These are phyloP conservation scores for Craseonycteris thonglongyai DNA, from an alignment of 2,113 vertebrate species.

Conservation along the genomic window DNA sequence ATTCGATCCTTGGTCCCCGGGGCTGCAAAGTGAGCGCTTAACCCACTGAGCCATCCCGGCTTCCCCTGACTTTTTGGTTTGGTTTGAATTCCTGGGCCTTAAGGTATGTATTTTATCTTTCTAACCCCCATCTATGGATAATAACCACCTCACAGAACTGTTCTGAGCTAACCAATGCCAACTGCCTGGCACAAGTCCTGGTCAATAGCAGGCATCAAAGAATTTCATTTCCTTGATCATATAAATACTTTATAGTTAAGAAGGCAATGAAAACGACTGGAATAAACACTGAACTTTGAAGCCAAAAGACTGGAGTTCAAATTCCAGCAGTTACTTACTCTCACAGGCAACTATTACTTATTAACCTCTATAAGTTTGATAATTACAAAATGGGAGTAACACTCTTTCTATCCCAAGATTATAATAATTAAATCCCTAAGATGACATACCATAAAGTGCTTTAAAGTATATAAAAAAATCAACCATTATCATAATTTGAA, in stretches of 20 bases:
- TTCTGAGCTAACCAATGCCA: background rate
- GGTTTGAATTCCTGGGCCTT: background rate
- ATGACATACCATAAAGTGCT: background rate
- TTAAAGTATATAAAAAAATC: background rate
- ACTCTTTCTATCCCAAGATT: background rate
- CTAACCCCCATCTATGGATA: background rate
- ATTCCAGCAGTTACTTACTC: background rate
- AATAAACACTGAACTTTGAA: background rate
- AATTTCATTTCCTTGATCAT: background rate
- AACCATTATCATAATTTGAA: slow-evolving; percentile 7
- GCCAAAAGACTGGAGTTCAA: slow-evolving; percentile 17
- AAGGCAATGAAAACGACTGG: background rate
- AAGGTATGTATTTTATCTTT: slow-evolving; percentile 5
- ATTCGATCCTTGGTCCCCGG: too few relatives aligned
- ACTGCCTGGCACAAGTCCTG: background rate
- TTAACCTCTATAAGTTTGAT: background rate
- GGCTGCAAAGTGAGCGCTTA: too few relatives aligned
- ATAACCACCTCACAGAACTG: background rate
- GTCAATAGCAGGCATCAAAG: background rate
- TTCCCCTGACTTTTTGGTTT: too few relatives aligned
- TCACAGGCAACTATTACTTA: background rate
- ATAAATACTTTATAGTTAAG: background rate
- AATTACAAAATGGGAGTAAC: background rate
- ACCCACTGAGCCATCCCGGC: too few relatives aligned
- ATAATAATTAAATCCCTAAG: slow-evolving; percentile 5